Base-by-base conservation (phyloP, 2,113 vertebrate species). In the Glareola pratincola region DNA sequence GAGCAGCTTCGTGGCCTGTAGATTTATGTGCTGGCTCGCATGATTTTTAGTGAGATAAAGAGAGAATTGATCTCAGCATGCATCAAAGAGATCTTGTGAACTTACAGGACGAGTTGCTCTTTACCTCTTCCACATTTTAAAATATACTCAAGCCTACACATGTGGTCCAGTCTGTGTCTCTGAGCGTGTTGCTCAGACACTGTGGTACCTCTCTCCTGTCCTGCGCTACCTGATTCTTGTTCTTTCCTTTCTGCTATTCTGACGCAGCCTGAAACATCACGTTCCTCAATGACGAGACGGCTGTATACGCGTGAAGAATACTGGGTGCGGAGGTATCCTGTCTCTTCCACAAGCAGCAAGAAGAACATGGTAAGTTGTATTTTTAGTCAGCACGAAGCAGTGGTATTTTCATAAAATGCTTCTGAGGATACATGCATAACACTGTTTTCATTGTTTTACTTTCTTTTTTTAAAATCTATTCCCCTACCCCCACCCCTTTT, bases 91-190 rank as follows among this genome's bases (percentile, higher is more conserved):
- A 64, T 27, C 48, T 66, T 74, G 63, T 37, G 84, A 53, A 63
- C 21, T 63, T 56, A 14, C 1, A 68, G 29, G 20, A 29, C 1
- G 3, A 75, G 18, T 37, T 2, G 2, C 37, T 88, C 27, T 87
- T 84, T 67, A 67, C 12, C 23, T 0, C 62, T 92, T 82, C 27
- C 41, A 69, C 9, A 22, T 82, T 86, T 79, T 32, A 22, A 63
- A 73, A 74, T 6, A 48, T 9, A 48, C 2, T 29, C 29, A 84
- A 72, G 32, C 34, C 32, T 37, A 27, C 1, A 3, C 10, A 15
- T 5, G 60, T 0, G 3, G 53, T 39, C 34, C 18, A 75, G 64
- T 15, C 26, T 0, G 0, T 72, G 50, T 48, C 36, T 79, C 54
- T 71, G 29, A 74, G 41, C 0, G 2, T 51, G 36, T 10, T 73